Evolutionary conservation across 2,888 invertebrate genomes (phyloP), one percentile per base, ranked within the genome.

Genomic region (Apoderus coryli): DNA sequence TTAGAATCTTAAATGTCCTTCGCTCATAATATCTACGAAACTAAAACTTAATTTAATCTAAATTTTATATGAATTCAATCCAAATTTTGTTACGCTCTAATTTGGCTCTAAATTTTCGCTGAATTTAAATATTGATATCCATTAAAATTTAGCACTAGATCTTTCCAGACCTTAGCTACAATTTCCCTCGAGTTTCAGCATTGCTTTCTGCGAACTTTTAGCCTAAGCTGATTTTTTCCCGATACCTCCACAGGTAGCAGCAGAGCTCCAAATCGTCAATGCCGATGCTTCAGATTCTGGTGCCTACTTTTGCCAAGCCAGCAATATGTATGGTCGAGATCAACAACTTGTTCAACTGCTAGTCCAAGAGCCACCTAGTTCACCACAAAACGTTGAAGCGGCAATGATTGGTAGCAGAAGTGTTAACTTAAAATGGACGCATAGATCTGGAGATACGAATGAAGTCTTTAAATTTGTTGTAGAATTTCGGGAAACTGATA

Each of bases 371-470:
- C 76, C 76, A 2, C 46, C 46, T 1, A 37, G 32, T 4, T 38
- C 45, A 9, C 46, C 46, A 4, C 41, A 43, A 27, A 38, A 31
- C 12, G 16, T 44, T 77, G 82, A 4, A 69, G 74, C 42, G 67
- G 75, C 29, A 77, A 81, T 6, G 66, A 65, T 29, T 67, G 71
- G 32, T 72, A 80, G 81, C 49, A 64, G 78, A 25, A 72, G 73
- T 7, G 72, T 78, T 9, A 74, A 73, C 46, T 57, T 84, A n/a
- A 73, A 76, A 44, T 84, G 82, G 82, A 72, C 74, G 42, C 74
- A 72, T 40, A 69, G 66, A 50, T 64, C 64, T 27, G 66, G 71
- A 33, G 77, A 78, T 43, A 67, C 76, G 3, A 73, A 70, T 28
- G 76, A 76, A 54, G 73, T 76, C 11, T 69, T 69, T 27, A 76